A percentile compares a stretch with the other conserved stretches of the same genome.
phyloP scores from a whole-genome alignment of 2,113 vertebrate genomes.

The Podiceps cristatus region DNA sequence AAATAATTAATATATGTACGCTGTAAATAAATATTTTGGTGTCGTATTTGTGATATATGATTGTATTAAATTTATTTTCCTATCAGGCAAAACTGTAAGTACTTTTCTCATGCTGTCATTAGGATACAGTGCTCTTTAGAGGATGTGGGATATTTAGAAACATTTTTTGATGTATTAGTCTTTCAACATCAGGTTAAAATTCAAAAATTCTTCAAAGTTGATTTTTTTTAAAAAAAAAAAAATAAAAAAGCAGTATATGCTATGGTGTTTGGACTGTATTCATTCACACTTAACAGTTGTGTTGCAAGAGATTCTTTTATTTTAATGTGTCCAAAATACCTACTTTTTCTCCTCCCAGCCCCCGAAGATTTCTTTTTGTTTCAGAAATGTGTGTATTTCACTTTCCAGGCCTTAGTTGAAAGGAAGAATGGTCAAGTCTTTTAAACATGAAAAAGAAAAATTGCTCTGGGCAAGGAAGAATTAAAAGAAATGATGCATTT shows the following conservation, averaged over 20 bases:
- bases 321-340: not conserved
- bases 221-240: not conserved
- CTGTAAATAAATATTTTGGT: slow-evolving; percentile 41
- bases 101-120: not conserved
- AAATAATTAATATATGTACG: not conserved
- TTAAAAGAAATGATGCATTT: not conserved
- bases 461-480: not conserved
- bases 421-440: not conserved
- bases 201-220: not conserved
- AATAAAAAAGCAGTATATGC: not conserved
- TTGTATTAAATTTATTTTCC: not conserved
- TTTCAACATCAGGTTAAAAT: not conserved
- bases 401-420: not conserved
- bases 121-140: not conserved
- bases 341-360: no score
- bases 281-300: not conserved
- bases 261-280: not conserved
- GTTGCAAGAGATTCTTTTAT: not conserved
- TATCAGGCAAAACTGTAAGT: not conserved
- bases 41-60: not conserved
- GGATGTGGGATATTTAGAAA: not conserved
- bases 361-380: not conserved
- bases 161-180: not conserved
- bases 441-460: not conserved
- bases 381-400: not conserved